Percentiles rank a stretch among this genome's conserved stretches.
Conservation (phyloP, 2,888 invertebrate genomes). For the Boloria selene region DNA sequence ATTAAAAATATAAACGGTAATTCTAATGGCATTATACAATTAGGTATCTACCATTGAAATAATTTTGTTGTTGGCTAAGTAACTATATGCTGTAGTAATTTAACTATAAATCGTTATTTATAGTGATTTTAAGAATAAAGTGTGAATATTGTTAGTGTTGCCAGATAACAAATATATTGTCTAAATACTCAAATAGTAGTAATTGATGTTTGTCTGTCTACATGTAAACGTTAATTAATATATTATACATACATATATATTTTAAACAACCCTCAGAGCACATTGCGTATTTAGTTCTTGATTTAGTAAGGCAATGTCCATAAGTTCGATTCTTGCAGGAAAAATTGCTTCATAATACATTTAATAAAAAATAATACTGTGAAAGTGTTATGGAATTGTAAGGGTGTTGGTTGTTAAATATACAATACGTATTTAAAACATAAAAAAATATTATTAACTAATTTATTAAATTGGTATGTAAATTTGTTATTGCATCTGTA, state of each 20-base stretch:
- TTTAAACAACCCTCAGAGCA: background rate
- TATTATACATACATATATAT: background rate
- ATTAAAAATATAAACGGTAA: too few species aligned
- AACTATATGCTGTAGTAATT: background rate
- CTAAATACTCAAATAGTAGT: slow-evolving; percentile 34
- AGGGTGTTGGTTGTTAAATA: too few species aligned
- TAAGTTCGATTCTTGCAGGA: too few species aligned
- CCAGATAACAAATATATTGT: slow-evolving; percentile 19
- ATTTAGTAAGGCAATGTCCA: too few species aligned
- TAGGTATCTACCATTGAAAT: background rate
- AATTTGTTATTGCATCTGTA: background rate
- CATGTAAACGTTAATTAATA: slow-evolving; percentile 14
- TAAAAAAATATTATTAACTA: too few species aligned
- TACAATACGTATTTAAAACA: too few species aligned
- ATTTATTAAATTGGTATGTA: too few species aligned
- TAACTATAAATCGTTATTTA: slow-evolving; percentile 6
- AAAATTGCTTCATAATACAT: too few species aligned
- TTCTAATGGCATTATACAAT: background rate
- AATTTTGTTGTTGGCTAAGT: background rate
- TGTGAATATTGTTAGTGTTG: slow-evolving; percentile 9
- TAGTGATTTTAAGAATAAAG: slow-evolving; percentile 11
- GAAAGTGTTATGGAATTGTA: too few species aligned
- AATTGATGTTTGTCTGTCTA: slow-evolving; percentile 24
- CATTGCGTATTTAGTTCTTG: too few species aligned
- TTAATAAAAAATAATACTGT: too few species aligned